These are phyloP conservation scores for Orycteropus afer DNA, from an alignment of 2,113 vertebrate genomes.

Conservation along the genomic window DNA sequence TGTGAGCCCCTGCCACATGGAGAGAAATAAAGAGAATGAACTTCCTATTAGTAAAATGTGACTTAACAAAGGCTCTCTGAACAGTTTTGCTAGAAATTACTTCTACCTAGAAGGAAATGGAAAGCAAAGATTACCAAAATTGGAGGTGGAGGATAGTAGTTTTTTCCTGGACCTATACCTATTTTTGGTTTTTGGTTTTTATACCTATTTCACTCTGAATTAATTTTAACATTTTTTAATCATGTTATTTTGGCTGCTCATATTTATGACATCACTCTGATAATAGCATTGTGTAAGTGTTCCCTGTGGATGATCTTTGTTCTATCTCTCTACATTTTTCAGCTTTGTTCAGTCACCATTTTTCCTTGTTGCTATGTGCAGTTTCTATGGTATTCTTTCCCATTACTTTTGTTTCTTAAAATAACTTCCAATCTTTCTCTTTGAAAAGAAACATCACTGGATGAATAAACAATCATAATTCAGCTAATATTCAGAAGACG, in stretches of 20 bases:
- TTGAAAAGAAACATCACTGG: conserved; percentile 17
- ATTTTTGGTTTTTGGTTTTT: no score
- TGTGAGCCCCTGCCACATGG: neutral
- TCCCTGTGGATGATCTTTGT: neutral
- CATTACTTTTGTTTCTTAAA: conserved; percentile 74
- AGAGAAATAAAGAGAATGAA: neutral
- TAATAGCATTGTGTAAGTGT: neutral
- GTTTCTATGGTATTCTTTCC: conserved; percentile 72
- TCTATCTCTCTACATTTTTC: neutral
- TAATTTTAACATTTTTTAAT: neutral
- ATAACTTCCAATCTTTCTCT: conserved; percentile 44
- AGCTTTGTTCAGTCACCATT: conserved; percentile 26
- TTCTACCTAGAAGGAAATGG: neutral
- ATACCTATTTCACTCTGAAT: neutral
- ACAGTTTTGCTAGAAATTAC: neutral
- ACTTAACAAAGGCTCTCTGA: neutral
- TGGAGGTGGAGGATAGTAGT: neutral
- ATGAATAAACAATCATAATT: conserved; percentile 19
- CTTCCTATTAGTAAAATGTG: neutral
- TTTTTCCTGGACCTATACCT: neutral
- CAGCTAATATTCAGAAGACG: conserved; percentile 20
- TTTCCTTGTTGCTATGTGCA: conserved; percentile 67
- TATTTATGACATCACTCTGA: neutral
- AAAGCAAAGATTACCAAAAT: neutral
- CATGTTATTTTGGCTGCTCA: neutral